A percentile compares a stretch with the other conserved stretches of the same genome.
These are phyloP conservation scores for Polia nebulosa DNA, from an alignment of 2,888 invertebrate genomes.

Conservation along the genomic window DNA sequence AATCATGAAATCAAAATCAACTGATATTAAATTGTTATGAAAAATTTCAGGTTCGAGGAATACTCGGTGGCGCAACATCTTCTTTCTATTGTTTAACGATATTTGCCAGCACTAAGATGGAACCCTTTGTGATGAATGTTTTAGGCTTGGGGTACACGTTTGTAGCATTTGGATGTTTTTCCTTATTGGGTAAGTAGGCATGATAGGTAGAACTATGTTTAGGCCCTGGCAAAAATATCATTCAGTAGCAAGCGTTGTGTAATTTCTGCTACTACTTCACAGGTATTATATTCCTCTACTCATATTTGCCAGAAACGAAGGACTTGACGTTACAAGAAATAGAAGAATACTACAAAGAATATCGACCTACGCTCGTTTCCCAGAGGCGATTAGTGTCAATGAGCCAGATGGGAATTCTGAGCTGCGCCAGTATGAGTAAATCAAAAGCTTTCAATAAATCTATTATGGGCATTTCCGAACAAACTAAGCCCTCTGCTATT, in stretches of 20 bases:
- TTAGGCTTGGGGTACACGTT: slow-evolving; percentile 69
- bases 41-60: slow-evolving; percentile 89
- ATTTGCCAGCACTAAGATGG: slow-evolving; percentile 70
- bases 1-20: background rate
- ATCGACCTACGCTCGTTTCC: slow-evolving; percentile 83
- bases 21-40: slow-evolving; percentile 1
- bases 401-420: background rate
- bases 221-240: background rate
- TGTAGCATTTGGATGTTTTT: slow-evolving; percentile 68
- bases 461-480: background rate
- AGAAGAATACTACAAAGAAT: slow-evolving; percentile 92
- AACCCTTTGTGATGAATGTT: slow-evolving; percentile 64
- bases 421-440: background rate
- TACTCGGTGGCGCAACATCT: slow-evolving; percentile 91
- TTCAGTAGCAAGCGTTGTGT: background rate
- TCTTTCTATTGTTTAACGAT: slow-evolving; percentile 73
- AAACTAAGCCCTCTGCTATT: rapidly evolving
- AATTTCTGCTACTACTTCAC: slow-evolving; percentile 53
- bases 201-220: background rate
- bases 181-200: slow-evolving; percentile 72
- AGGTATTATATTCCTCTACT: slow-evolving; percentile 90
- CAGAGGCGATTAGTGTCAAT: slow-evolving; percentile 65
- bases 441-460: background rate
- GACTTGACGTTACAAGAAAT: slow-evolving; percentile 92
- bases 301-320: slow-evolving; percentile 92